Evolutionary conservation across 2,888 invertebrate species (phyloP), one percentile per base, ranked within the genome.

Genomic region (Cataglyphis livida): DNA sequence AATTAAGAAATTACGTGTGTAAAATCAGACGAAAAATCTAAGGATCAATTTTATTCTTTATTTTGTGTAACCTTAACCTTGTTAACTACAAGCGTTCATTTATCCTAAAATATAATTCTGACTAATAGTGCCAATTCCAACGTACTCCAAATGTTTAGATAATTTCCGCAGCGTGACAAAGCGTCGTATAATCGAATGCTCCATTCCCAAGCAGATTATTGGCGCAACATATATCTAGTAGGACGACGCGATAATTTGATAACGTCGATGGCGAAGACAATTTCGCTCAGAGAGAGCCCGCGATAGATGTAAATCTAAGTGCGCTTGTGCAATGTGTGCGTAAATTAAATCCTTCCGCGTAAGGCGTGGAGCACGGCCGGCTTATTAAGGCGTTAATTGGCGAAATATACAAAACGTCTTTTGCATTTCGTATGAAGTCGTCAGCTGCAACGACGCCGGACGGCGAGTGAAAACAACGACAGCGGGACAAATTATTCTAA

Each of bases 241-340:
- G 54, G 41, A 70, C 48, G 32, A 18, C 25, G 5, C 75, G 41
- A 82, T 88, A 88, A 88, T 76, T 85, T 48, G 68, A 87, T 70
- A 54, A 64, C 1, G 51, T 35, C 62, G 64, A 48, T 25, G 32
- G 9, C 18, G 41, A 76, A 61, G 48, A 79, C 51, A 70, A 66
- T 62, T 68, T 87, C 66, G 64, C 18, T n/a, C 64, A 57, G 44
- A 51, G 15, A 38, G 5, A 18, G 25, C 21, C 28, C 41, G 25
- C 32, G 71, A 12, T 35, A n/a, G 35, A 35, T 70, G 21, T 32
- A 32, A 32, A 57, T 76, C 18, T 3, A 68, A 28, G 68, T 38
- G 73, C 38, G 48, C 76, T 71, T 54, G 59, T 18, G 18, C 15
- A 5, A 21, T 44, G 21, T n/a, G 7, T 51, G 51, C 3, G 59